A percentile compares a stretch with the other conserved stretches of the same genome.
Conservation (phyloP, 2,888 invertebrate genomes). For the Luperina testacea region DNA sequence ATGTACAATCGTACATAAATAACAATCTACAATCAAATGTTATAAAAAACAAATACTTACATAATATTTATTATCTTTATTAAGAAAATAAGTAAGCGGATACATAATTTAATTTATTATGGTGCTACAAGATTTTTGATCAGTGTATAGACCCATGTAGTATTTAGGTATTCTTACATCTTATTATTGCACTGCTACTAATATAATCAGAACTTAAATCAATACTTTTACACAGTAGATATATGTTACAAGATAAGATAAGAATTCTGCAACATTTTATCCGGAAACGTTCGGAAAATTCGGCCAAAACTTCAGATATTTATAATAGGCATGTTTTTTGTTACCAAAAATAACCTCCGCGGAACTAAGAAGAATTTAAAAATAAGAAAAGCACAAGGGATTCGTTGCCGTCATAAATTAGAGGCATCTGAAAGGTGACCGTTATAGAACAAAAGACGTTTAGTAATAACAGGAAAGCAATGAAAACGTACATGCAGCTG, state of each 20-base stretch:
- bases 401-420: slow-evolving; percentile 62
- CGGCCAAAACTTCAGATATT: slow-evolving; percentile 28
- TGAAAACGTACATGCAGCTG: slow-evolving; percentile 65
- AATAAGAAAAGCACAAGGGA: slow-evolving; percentile 59
- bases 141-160: neutral
- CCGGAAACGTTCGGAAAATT: slow-evolving; percentile 24
- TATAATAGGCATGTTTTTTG: slow-evolving; percentile 44
- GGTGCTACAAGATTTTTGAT: neutral
- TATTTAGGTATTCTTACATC: neutral
- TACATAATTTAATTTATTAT: neutral
- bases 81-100: neutral
- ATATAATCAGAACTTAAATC: neutral
- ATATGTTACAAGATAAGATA: neutral
- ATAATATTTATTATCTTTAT: neutral
- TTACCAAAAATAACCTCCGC: slow-evolving; percentile 58
- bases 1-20: neutral
- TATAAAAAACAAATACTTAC: too few species aligned
- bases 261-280: slow-evolving; percentile 24
- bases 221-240: neutral
- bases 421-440: slow-evolving; percentile 60
- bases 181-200: too few species aligned
- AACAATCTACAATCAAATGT: neutral
- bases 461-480: slow-evolving; percentile 63
- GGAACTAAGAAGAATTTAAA: slow-evolving; percentile 59
- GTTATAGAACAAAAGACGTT: slow-evolving; percentile 69